phyloP scores from a whole-genome alignment of 2,888 invertebrate species.

The Leptopilina syphax region DNA sequence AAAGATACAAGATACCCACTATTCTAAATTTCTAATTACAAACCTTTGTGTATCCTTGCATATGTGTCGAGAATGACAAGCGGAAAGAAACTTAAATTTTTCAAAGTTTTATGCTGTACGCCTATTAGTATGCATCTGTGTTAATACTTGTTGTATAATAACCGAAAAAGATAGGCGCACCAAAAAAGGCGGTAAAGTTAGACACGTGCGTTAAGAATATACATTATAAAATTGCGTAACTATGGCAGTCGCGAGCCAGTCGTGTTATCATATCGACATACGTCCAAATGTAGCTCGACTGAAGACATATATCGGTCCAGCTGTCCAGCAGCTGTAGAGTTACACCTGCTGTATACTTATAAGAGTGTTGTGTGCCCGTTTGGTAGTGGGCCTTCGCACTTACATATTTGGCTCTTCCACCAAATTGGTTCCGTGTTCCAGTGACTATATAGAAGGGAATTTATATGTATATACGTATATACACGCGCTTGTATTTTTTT shows the following conservation, averaged over 20 bases:
- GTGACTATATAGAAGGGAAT: background rate
- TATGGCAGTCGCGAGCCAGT: conserved; percentile 28
- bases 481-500: background rate
- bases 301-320: conserved; percentile 73
- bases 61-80: too few relatives aligned
- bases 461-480: background rate
- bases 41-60: too few relatives aligned
- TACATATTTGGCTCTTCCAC: conserved; percentile 20
- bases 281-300: conserved; percentile 61
- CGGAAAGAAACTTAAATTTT: too few relatives aligned
- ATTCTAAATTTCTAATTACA: too few relatives aligned
- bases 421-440: conserved; percentile 27
- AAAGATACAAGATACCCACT: too few relatives aligned
- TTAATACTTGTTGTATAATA: too few relatives aligned
- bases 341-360: conserved; percentile 70
- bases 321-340: conserved; percentile 68
- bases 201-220: conserved; percentile 19
- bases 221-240: conserved; percentile 29
- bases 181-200: conserved; percentile 21
- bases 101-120: too few relatives aligned
- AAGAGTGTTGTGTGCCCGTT: conserved; percentile 4
- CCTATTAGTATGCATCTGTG: too few relatives aligned
- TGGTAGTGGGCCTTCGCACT: conserved; percentile 24
- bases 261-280: conserved; percentile 39
- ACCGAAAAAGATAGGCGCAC: too few relatives aligned